Percentiles rank a stretch among this genome's conserved stretches.
phyloP scores from a whole-genome alignment of 2,113 vertebrate genomes.

The Chlorodrepanis virens region DNA sequence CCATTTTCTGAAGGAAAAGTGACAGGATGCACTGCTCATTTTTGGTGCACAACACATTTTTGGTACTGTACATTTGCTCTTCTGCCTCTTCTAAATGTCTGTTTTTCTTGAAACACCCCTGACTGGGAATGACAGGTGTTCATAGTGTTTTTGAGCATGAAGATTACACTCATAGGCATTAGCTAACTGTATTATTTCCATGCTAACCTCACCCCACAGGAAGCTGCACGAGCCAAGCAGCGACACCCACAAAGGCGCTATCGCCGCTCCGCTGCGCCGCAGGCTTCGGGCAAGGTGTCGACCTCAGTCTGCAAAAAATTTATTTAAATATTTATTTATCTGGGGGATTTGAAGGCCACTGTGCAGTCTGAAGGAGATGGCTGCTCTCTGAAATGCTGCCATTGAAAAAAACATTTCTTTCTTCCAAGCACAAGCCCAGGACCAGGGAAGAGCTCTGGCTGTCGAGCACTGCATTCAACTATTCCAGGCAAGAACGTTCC shows the following conservation, averaged over 20 bases:
- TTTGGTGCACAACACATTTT: neutral
- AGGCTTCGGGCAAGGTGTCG: neutral
- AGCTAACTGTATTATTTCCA: neutral
- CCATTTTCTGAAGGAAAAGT: neutral
- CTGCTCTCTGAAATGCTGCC: neutral
- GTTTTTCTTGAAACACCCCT: neutral
- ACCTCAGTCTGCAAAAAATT: neutral
- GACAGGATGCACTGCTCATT: neutral
- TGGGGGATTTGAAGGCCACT: neutral
- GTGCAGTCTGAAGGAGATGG: neutral
- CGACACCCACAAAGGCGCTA: neutral
- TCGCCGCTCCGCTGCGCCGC: rapidly evolving
- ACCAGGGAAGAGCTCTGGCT: neutral
- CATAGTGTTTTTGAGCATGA: neutral
- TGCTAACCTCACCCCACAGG: neutral
- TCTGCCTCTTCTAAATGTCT: neutral
- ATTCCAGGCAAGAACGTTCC: neutral
- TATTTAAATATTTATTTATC: neutral
- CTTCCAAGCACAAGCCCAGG: neutral
- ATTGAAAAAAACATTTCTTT: neutral
- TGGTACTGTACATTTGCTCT: neutral
- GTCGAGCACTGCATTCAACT: rapidly evolving
- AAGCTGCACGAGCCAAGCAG: neutral
- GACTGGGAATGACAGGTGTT: neutral
- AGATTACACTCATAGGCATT: neutral